Evolutionary conservation across 2,113 vertebrate species (phyloP).

Genomic region (Neomonachus schauinslandi): DNA sequence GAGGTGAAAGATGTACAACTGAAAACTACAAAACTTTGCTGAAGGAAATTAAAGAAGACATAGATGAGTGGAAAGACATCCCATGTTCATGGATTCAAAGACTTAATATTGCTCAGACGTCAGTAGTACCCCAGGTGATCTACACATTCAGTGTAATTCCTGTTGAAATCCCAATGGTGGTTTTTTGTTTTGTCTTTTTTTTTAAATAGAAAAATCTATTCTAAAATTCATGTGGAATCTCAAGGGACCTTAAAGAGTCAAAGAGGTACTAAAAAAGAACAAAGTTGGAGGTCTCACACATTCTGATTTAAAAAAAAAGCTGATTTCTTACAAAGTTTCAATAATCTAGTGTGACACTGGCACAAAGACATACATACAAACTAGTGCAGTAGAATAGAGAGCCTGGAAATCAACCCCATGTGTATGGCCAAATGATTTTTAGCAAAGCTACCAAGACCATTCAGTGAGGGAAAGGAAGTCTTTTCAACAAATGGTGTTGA

Average conservation of each 20-base stretch:
- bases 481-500: neutral
- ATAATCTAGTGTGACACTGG: neutral
- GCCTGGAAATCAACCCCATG: neutral
- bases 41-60: neutral
- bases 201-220: neutral
- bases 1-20: neutral
- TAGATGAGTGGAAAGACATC: neutral
- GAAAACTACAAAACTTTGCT: neutral
- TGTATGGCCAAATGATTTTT: neutral
- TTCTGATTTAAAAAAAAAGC: neutral
- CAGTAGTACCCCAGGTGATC: neutral
- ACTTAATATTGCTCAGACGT: neutral
- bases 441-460: neutral
- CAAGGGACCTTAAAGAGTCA: neutral
- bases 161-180: neutral
- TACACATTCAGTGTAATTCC: neutral
- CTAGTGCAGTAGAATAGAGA: neutral
- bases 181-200: neutral
- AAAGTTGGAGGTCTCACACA: neutral
- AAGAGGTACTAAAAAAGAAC: neutral
- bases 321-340: neutral
- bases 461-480: neutral
- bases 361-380: neutral
- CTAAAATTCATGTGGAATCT: neutral
- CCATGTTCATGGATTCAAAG: neutral